Percentiles rank a stretch among this genome's conserved stretches.
Evolutionary conservation across 2,888 invertebrate species (phyloP).

Genomic region (Thymelicus acteon): DNA sequence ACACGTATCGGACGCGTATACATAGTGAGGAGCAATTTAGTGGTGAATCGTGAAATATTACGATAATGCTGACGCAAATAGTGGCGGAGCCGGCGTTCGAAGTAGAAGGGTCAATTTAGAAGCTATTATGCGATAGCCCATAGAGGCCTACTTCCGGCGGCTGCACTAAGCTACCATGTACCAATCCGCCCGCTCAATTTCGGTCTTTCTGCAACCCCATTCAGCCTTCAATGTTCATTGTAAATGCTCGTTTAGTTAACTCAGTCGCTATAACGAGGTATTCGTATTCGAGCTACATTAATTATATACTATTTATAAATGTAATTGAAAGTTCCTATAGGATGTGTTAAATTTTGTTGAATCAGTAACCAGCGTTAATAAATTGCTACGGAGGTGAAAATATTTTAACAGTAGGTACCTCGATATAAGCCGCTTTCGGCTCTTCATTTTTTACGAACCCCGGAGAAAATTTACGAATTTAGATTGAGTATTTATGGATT

Average conservation of each 20-base stretch:
- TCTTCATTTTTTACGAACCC: constrained; percentile 69
- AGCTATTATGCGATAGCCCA: constrained; percentile 81
- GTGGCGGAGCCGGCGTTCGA: constrained; percentile 51
- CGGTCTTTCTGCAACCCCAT: constrained; percentile 71
- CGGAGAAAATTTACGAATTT: constrained; percentile 73
- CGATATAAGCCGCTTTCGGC: constrained; percentile 66
- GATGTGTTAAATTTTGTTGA: constrained; percentile 32
- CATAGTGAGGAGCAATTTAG: constrained; percentile 24
- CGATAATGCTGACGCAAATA: constrained; percentile 57
- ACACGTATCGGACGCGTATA: constrained; percentile 5
- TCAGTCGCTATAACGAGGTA: constrained; percentile 45
- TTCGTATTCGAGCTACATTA: constrained; percentile 43
- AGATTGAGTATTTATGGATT: constrained; percentile 77
- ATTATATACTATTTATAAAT: constrained; percentile 40
- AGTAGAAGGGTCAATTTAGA: constrained; percentile 78
- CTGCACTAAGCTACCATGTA: constrained; percentile 81
- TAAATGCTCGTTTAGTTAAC: constrained; percentile 57
- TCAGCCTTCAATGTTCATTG: constrained; percentile 59
- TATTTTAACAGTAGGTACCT: constrained; percentile 59
- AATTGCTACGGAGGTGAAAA: constrained; percentile 60
- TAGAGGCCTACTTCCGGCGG: constrained; percentile 83
- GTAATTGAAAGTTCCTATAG: constrained; percentile 20
- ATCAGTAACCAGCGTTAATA: constrained; percentile 46
- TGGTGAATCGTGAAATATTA: constrained; percentile 45
- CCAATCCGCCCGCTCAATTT: constrained; percentile 79